Conservation (phyloP, 2,797 vertebrate genomes). For the Rhynchotus rufescens region DNA sequence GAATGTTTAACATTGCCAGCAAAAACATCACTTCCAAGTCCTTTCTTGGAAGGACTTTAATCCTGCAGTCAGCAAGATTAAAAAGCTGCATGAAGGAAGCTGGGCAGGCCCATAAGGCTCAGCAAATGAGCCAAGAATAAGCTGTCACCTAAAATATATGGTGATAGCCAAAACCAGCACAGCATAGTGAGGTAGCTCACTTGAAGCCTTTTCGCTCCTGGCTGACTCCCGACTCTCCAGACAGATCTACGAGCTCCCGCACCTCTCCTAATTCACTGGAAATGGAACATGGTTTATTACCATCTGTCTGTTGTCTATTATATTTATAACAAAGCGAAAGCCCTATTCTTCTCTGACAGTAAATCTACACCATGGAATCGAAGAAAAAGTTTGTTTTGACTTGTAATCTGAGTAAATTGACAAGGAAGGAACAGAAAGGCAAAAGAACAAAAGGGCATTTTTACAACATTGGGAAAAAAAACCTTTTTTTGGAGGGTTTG, state of each 20-base stretch:
- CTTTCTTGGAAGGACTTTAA: not conserved
- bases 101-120: accelerated
- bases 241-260: not conserved
- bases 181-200: not conserved
- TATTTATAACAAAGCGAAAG: constrained; percentile 15
- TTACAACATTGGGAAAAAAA: not conserved
- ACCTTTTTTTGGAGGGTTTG: not conserved
- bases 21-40: not conserved
- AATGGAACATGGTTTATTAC: not conserved
- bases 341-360: not conserved
- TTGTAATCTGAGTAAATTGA: constrained; percentile 28
- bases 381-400: constrained; percentile 43
- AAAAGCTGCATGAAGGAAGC: not conserved
- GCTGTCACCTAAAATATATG: not conserved
- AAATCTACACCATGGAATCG: not conserved
- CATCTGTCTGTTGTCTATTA: not conserved
- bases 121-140: not conserved
- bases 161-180: not conserved
- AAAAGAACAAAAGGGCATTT: not conserved
- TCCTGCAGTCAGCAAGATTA: not conserved
- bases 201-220: not conserved
- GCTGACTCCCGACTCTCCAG: not conserved
- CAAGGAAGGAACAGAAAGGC: not conserved
- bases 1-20: not conserved
- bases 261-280: not conserved